Conservation (phyloP, 1,140 invertebrate genomes). For the Ceratina japonica region DNA sequence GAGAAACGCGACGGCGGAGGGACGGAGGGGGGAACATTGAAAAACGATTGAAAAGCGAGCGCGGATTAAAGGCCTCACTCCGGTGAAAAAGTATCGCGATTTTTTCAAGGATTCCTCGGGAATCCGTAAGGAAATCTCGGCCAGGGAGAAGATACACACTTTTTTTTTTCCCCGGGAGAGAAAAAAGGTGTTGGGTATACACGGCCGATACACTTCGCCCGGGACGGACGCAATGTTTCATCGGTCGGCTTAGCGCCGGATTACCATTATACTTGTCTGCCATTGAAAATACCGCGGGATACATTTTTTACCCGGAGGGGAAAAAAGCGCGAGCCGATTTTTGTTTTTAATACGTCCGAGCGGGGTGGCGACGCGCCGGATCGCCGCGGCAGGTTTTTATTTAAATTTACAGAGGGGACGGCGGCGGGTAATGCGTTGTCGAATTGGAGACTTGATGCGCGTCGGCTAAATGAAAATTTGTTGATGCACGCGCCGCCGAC, state of each 20-base stretch:
- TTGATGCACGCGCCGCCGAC: slow-evolving; percentile 26
- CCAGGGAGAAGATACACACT: neutral
- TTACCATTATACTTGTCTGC: slow-evolving; percentile 47
- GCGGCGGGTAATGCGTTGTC: slow-evolving; percentile 40
- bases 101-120: neutral
- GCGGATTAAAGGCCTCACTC: neutral
- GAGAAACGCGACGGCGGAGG: too few relatives aligned
- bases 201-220: slow-evolving; percentile 8
- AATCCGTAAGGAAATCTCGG: neutral
- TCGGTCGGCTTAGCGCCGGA: slow-evolving; percentile 41
- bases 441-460: slow-evolving; percentile 48
- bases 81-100: too few relatives aligned
- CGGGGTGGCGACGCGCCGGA: too few relatives aligned
- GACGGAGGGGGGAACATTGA: too few relatives aligned
- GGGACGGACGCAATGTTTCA: slow-evolving; percentile 36
- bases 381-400: slow-evolving; percentile 30
- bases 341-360: slow-evolving; percentile 44
- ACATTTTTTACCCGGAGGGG: slow-evolving; percentile 22
- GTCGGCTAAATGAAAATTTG: slow-evolving; percentile 59
- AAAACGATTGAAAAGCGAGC: neutral
- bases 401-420: slow-evolving; percentile 18
- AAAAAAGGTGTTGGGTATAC: neutral
- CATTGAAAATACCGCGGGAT: slow-evolving; percentile 27
- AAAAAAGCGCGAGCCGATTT: slow-evolving; percentile 28
- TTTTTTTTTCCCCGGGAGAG: neutral